A percentile compares a stretch with the other conserved stretches of the same genome.
phyloP scores from a whole-genome alignment of 1,140 invertebrate genomes.

The Atta colombica region DNA sequence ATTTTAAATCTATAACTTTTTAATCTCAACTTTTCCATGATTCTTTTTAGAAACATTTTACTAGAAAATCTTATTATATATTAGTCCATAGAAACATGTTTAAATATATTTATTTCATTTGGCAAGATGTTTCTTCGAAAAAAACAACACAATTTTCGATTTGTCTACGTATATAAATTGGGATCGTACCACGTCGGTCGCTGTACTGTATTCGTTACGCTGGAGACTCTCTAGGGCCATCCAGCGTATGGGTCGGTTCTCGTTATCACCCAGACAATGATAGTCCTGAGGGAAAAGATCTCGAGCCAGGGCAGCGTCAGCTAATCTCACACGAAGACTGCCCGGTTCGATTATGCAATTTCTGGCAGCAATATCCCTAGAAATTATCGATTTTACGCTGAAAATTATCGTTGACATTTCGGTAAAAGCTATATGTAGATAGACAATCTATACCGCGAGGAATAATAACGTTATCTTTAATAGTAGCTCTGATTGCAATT shows the following conservation, averaged over 20 bases:
- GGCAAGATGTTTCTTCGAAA: background rate
- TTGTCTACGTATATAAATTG: constrained; percentile 47
- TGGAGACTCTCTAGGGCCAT: constrained; percentile 96
- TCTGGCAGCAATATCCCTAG: constrained; percentile 94
- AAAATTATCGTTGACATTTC: constrained; percentile 28
- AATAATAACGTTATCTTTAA: background rate
- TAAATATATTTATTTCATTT: background rate
- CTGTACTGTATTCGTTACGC: constrained; percentile 92
- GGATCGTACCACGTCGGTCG: constrained; percentile 93
- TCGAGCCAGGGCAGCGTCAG: constrained; percentile 95
- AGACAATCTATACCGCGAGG: background rate
- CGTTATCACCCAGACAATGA: constrained; percentile 97
- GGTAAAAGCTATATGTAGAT: background rate
- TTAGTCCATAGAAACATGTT: too few relatives aligned
- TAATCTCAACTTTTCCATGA: too few relatives aligned
- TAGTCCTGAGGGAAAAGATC: constrained; percentile 98
- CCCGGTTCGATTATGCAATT: constrained; percentile 94
- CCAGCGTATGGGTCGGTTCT: constrained; percentile 98
- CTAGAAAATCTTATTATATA: background rate
- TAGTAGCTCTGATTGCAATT: background rate
- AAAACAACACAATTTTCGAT: background rate
- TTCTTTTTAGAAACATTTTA: background rate
- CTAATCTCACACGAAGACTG: constrained; percentile 93
- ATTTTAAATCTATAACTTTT: too few relatives aligned
- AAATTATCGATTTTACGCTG: constrained; percentile 28